Evolutionary conservation across 92 coral and sea anemone genomes (phyloP), one percentile per base, ranked within the genome.

Genomic region (Diadumene lineata): DNA sequence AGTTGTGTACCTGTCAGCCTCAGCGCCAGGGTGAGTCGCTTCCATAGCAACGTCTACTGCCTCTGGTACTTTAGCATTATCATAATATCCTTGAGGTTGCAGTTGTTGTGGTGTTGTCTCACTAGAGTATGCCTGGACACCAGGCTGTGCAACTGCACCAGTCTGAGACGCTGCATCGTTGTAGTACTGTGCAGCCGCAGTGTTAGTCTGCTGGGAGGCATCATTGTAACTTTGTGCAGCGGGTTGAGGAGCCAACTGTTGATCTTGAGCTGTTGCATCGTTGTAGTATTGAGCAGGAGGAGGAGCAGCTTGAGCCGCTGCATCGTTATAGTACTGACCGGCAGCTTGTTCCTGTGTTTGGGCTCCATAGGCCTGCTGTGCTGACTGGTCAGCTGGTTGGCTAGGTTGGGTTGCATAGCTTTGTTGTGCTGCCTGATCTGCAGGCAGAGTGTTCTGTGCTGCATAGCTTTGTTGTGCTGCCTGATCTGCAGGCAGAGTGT

Each of bases 31-130:
- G 31, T 58, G 64, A 17, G 2, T 58, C 29, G 16, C 64, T 22
- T 58, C 64, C 31, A 58, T 62, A 7, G 68, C 68, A 31, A 19
- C 68, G 31, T 62, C 68, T 13, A 62, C 43, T 62, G 68, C n/a
- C 43, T 62, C 43, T 62, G 68, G 68, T 62, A 31, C 43, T 28
- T 30, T 13, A 4, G 7, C n/a, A 2, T 38, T 43, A 7, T 29
- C 68, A 30, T 62, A 28, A 2, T 28, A 19, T 2, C n/a, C n/a
- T n/a, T n/a, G n/a, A n/a, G n/a, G n/a, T n/a, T n/a, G n/a, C n/a
- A 34, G 34, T 34, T 69, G 58, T 25, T 46, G 62, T 58, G 46
- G 75, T 60, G 50, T 34, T 25, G 66, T 22, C 38, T 62, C 32
- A 56, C 33, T 31, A 11, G 56, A n/a, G 31, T 56, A 31, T 1